These are phyloP conservation scores for Caenorhabditis brenneri DNA, from an alignment of 1,140 invertebrate species.

Conservation along the genomic window DNA sequence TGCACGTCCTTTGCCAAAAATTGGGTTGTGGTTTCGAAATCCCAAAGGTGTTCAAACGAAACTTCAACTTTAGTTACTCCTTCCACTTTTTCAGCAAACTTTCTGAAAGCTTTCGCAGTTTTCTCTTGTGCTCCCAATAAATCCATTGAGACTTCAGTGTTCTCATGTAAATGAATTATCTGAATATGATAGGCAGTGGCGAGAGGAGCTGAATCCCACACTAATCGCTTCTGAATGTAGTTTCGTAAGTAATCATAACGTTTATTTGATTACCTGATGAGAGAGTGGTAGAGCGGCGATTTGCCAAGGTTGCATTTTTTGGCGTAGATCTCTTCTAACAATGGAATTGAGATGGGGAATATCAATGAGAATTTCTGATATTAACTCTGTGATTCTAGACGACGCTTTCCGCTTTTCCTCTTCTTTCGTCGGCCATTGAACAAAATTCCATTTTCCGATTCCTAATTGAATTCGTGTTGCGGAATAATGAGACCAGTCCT, in stretches of 20 bases:
- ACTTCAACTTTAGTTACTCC: constrained; percentile 17
- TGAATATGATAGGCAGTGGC: constrained; percentile 50
- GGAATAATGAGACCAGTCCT: constrained; percentile 54
- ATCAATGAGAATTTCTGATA: constrained; percentile 54
- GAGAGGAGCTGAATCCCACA: constrained; percentile 55
- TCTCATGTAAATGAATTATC: constrained; percentile 51
- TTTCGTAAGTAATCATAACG: not conserved
- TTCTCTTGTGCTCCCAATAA: not conserved
- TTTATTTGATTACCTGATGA: constrained; percentile 46
- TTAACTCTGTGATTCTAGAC: not conserved
- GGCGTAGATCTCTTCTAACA: constrained; percentile 49
- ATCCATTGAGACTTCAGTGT: not conserved
- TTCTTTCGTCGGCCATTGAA: constrained; percentile 11
- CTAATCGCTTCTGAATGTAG: constrained; percentile 48
- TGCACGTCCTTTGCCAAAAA: constrained; percentile 55
- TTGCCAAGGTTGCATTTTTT: constrained; percentile 53
- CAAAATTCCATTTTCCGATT: constrained; percentile 11
- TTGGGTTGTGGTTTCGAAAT: constrained; percentile 45
- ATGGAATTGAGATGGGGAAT: constrained; percentile 53
- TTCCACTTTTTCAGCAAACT: constrained; percentile 44
- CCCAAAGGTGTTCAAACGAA: constrained; percentile 52
- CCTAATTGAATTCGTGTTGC: constrained; percentile 50
- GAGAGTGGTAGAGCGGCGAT: constrained; percentile 52
- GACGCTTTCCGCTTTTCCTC: not conserved
- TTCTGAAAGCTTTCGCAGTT: constrained; percentile 1